Percentiles rank a stretch among this genome's conserved stretches.
phyloP scores from a whole-genome alignment of 2,888 invertebrate species.

The Scaptomyza cyrtandrae region DNA sequence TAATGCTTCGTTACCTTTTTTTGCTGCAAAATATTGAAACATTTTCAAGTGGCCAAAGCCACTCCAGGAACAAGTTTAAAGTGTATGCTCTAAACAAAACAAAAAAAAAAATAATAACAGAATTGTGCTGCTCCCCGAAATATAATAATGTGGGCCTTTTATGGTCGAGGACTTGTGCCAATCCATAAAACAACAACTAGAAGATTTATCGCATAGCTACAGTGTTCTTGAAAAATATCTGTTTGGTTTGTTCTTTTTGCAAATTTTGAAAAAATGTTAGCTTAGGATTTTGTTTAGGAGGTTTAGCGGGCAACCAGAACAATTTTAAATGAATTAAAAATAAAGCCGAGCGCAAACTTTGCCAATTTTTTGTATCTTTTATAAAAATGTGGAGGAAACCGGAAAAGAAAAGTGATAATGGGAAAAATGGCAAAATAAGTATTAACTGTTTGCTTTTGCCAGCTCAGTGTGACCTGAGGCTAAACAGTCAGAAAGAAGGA shows the following conservation, averaged over 20 bases:
- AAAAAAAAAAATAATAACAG: constrained; percentile 35
- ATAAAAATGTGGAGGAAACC: neutral
- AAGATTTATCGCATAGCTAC: constrained; percentile 65
- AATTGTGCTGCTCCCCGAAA: constrained; percentile 25
- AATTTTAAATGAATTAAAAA: neutral
- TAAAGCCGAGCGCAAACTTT: constrained; percentile 8
- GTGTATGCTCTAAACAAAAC: constrained; percentile 38
- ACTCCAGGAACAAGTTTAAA: constrained; percentile 64
- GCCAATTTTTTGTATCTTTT: constrained; percentile 1
- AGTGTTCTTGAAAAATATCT: constrained; percentile 4
- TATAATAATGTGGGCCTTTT: constrained; percentile 38
- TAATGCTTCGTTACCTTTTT: constrained; percentile 77
- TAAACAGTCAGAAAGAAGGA: neutral
- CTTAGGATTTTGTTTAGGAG: neutral
- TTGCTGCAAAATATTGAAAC: constrained; percentile 58
- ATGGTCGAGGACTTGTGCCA: constrained; percentile 59
- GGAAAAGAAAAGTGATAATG: constrained; percentile 24
- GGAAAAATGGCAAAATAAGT: constrained; percentile 18
- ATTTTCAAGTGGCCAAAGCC: constrained; percentile 59
- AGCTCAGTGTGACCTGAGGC: constrained; percentile 13
- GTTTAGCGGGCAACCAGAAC: neutral
- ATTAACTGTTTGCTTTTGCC: constrained; percentile 8
- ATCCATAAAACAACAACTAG: constrained; percentile 66
- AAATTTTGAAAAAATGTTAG: constrained; percentile 44
- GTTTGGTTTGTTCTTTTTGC: neutral